Percentiles rank a stretch among this genome's conserved stretches.
phyloP scores from a whole-genome alignment of 2,797 vertebrate genomes.

The Phoxinus dragarum region DNA sequence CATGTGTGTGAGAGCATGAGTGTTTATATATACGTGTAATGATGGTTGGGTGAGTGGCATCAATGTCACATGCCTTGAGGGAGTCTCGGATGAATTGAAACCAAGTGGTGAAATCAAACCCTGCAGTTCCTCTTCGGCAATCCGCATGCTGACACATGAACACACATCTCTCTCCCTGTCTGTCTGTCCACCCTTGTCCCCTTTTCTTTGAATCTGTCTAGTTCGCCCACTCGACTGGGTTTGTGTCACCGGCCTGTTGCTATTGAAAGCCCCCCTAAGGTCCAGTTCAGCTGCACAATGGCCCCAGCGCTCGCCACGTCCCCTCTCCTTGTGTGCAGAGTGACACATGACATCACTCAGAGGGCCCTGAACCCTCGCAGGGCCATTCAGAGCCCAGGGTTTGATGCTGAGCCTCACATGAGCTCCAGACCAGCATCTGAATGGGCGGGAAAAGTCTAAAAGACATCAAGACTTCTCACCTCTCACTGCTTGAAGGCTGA shows the following conservation, averaged over 20 bases:
- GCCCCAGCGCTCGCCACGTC: slow-evolving; percentile 32
- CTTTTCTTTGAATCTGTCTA: slow-evolving; percentile 53
- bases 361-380: slow-evolving; percentile 34
- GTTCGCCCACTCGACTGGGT: slow-evolving; percentile 35
- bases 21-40: slow-evolving; percentile 31
- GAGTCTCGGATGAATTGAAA: slow-evolving; percentile 57
- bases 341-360: slow-evolving; percentile 34
- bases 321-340: slow-evolving; percentile 25
- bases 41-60: slow-evolving; percentile 38
- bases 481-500: neutral
- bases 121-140: slow-evolving; percentile 55
- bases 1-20: slow-evolving; percentile 8
- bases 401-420: slow-evolving; percentile 42
- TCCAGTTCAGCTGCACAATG: slow-evolving; percentile 27
- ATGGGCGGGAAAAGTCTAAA: slow-evolving; percentile 29
- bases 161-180: slow-evolving; percentile 43
- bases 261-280: slow-evolving; percentile 35
- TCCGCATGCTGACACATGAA: slow-evolving; percentile 54
- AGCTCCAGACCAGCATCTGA: slow-evolving; percentile 29
- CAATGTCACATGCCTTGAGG: slow-evolving; percentile 56
- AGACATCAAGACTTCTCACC: slow-evolving; percentile 22
- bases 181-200: slow-evolving; percentile 22
- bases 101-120: slow-evolving; percentile 55
- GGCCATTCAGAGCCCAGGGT: slow-evolving; percentile 29
- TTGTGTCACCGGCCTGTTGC: slow-evolving; percentile 48